Conservation (phyloP, 2,797 vertebrate species). For the Kryptolebias ocellatus region DNA sequence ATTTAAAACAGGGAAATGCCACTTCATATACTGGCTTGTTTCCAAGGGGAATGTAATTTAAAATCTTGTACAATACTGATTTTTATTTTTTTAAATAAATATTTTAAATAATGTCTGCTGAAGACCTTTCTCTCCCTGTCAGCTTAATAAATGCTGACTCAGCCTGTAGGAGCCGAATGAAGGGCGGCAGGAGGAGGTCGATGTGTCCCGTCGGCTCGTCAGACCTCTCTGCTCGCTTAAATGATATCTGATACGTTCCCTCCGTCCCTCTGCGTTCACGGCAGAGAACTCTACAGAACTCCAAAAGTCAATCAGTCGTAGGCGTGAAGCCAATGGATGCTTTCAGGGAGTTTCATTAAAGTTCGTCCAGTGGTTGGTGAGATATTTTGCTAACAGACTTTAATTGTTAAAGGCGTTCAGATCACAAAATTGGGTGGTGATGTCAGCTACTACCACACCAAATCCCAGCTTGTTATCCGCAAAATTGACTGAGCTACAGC, state of each 20-base stretch:
- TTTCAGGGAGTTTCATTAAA: no score
- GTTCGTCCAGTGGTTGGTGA: no score
- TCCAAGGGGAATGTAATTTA: conserved; percentile 16
- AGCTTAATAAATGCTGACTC: conserved; percentile 42
- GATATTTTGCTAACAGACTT: no score
- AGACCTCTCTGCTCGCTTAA: conserved; percentile 53
- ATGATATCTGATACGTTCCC: conserved; percentile 65
- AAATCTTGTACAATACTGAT: conserved; percentile 25
- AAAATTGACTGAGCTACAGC: no score
- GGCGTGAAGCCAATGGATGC: no score
- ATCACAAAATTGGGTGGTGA: no score
- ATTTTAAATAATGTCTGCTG: conserved; percentile 40
- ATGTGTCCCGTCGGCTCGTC: conserved; percentile 52
- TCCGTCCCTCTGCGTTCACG: conserved; percentile 6
- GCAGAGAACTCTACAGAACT: not conserved
- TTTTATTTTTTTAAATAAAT: conserved; percentile 65
- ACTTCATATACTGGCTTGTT: conserved; percentile 4
- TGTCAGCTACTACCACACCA: no score
- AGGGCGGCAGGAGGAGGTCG: conserved; percentile 52
- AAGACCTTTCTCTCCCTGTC: not conserved
- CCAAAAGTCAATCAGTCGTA: no score
- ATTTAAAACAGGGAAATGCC: conserved; percentile 1
- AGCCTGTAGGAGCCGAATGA: conserved; percentile 25
- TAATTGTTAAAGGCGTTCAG: no score
- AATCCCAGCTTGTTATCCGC: no score